These are phyloP conservation scores for Phocides pigmalion DNA, from an alignment of 1,140 invertebrate species.

Conservation along the genomic window DNA sequence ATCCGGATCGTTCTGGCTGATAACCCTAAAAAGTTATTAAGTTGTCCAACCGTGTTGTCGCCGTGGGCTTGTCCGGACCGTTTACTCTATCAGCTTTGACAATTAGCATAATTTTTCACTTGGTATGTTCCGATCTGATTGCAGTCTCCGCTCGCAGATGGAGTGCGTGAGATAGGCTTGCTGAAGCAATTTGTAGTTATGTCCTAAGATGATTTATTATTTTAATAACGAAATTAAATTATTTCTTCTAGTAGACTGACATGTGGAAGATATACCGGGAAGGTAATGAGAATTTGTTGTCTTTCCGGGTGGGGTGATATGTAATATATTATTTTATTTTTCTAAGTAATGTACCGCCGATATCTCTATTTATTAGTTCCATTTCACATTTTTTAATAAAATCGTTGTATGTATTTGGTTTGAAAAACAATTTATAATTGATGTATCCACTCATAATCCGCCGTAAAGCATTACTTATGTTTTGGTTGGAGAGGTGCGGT, in stretches of 20 bases:
- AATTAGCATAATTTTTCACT: constrained; percentile 34
- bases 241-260: neutral
- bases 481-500: too few species aligned
- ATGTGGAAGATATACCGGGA: too few species aligned
- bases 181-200: constrained; percentile 25
- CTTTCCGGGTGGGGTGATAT: too few species aligned
- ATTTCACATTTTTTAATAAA: too few species aligned
- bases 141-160: constrained; percentile 2
- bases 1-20: neutral
- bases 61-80: constrained; percentile 5
- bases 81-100: constrained; percentile 30
- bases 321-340: too few species aligned
- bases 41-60: constrained; percentile 17
- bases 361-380: too few species aligned
- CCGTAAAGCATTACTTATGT: too few species aligned
- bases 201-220: constrained; percentile 10
- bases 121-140: constrained; percentile 27
- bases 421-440: too few species aligned
- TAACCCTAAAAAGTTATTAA: constrained; percentile 21
- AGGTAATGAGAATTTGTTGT: too few species aligned
- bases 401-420: too few species aligned
- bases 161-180: constrained; percentile 23
- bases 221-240: constrained; percentile 7
- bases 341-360: too few species aligned
- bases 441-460: too few species aligned